Conservation (phyloP, 2,113 vertebrate species). For the Pygoscelis adeliae region DNA sequence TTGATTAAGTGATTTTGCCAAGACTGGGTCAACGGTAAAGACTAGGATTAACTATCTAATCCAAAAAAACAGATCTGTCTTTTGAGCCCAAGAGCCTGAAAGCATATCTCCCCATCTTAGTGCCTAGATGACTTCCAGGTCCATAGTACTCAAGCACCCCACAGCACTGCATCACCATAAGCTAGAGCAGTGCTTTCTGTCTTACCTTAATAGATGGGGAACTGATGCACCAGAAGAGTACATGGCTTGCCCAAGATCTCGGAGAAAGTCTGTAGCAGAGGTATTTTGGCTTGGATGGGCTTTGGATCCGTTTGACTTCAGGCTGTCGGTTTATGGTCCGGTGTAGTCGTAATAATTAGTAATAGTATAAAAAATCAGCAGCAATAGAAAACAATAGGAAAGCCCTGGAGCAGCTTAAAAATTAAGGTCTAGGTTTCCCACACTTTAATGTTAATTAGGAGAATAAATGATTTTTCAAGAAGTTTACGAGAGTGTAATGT, state of each 20-base stretch:
- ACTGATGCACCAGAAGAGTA: neutral
- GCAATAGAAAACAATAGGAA: neutral
- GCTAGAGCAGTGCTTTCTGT: neutral
- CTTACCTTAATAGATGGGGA: neutral
- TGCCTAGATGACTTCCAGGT: neutral
- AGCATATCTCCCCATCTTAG: neutral
- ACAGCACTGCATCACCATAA: neutral
- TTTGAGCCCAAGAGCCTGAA: neutral
- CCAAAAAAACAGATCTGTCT: neutral
- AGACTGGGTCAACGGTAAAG: neutral
- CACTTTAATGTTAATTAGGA: neutral
- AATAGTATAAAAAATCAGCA: neutral
- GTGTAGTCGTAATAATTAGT: neutral
- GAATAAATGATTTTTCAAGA: neutral
- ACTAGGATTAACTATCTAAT: neutral
- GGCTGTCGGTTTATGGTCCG: neutral
- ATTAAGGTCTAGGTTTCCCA: neutral
- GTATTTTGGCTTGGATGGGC: neutral
- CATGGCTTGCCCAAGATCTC: neutral
- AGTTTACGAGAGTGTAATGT: neutral
- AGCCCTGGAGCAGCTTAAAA: neutral
- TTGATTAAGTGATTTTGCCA: neutral
- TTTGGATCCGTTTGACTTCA: neutral
- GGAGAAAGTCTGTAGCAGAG: neutral
- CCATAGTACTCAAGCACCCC: too few species aligned